Evolutionary conservation across 2,113 vertebrate genomes (phyloP), one percentile per base, ranked within the genome.

Genomic region (Oceanites oceanicus): DNA sequence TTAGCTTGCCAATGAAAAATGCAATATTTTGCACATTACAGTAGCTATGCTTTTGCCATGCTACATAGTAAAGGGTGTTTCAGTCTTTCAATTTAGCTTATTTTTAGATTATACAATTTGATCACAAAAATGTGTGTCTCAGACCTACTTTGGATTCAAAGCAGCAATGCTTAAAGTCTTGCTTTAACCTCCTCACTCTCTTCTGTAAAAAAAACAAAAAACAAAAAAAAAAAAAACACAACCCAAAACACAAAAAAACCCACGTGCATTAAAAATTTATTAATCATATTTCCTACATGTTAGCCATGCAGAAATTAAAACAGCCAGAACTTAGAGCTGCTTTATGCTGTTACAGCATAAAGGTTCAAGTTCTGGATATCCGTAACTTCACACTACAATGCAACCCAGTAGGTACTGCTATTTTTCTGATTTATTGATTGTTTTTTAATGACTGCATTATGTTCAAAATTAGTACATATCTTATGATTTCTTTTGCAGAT

Each of bases 1-100:
- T 76, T 91, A 77, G 94, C 91, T 86, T 93, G 95, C 94, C 96
- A 98, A 97, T 97, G 90, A 97, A 97, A 98, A 98, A 98, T 96
- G 96, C 94, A 97, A 78, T 97, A 96, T 96, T 98, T 98, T 98
- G 85, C 93, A 97, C 96, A 91, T 97, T 97, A 97, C 18, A 94
- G 86, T 83, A 94, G 94, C 72, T 95, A 78, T n/a, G 94, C 92
- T 86, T 97, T 97, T 96, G 90, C 95, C 89, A 94, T 95, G 87
- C 84, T 91, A 62, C 52, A n/a, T 27, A 62, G 56, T 76, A 96
- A 97, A 93, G 42, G 67, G 56, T 91, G 66, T 79, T 94, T 80
- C 66, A 38, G 61, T 89, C 84, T 92, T 97, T 96, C 96, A 65
- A 4, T 74, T 62, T 14, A 66, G 36, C 67, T 96, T 90, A 47